Conservation (phyloP, 2,797 vertebrate genomes). For the Caiman crocodilus region DNA sequence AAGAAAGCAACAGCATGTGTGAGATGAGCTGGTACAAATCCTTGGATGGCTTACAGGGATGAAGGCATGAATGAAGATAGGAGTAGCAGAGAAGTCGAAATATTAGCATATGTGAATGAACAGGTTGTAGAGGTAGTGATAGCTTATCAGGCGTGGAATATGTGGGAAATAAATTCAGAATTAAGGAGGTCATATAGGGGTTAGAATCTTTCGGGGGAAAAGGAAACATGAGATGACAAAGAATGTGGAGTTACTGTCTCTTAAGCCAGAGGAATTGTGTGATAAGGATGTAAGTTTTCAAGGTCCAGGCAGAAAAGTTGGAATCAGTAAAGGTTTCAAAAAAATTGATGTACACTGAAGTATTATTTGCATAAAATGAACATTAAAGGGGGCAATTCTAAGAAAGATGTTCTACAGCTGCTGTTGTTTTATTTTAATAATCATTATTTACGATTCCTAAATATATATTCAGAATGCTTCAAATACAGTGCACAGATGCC, state of each 20-base stretch:
- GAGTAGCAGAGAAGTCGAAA: background rate
- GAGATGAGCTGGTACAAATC: background rate
- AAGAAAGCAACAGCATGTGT: background rate
- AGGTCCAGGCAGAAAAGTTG: background rate
- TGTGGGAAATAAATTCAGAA: background rate
- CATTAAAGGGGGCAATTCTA: background rate
- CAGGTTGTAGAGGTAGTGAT: background rate
- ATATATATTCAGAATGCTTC: background rate
- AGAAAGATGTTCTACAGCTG: background rate
- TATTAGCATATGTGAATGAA: background rate
- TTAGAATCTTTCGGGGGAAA: background rate
- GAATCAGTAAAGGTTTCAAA: background rate
- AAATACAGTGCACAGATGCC: background rate
- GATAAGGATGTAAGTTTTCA: background rate
- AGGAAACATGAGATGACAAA: background rate
- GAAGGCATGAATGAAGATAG: background rate
- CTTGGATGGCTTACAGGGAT: background rate
- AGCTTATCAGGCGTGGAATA: background rate
- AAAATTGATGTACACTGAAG: background rate
- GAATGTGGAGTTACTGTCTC: background rate
- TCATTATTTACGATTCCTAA: background rate
- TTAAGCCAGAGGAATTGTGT: background rate
- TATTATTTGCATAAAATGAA: slow-evolving; percentile 4
- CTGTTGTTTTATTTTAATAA: background rate
- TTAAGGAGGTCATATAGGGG: background rate